Conservation (phyloP, 2,797 vertebrate species). For the Amphiprion clarkii region DNA sequence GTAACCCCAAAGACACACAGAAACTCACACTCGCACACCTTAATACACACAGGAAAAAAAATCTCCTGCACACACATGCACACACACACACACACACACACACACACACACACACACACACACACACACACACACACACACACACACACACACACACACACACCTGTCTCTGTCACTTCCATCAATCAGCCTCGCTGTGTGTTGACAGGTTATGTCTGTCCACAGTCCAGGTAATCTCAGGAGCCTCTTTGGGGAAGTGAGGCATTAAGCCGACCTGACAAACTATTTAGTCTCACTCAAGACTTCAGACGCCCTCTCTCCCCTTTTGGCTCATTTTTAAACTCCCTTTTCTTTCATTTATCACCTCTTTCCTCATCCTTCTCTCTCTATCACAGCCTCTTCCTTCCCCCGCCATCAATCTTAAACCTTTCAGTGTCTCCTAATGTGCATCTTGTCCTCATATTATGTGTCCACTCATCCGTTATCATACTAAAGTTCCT, state of each 20-base stretch:
- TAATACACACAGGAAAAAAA: conserved; percentile 41
- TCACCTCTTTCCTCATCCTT: conserved; percentile 40
- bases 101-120: conserved; percentile 40
- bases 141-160: conserved; percentile 19
- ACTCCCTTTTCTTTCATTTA: conserved; percentile 51
- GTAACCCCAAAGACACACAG: conserved; percentile 71
- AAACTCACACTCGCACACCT: conserved; percentile 59
- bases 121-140: too few relatives aligned
- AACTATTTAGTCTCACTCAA: conserved; percentile 83
- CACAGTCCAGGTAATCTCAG: conserved; percentile 80
- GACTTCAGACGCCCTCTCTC: conserved; percentile 66
- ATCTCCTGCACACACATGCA: conserved; percentile 22
- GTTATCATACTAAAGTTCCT: conserved; percentile 41
- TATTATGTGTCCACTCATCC: conserved; percentile 47
- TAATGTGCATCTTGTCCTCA: conserved; percentile 54
- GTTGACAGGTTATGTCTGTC: conserved; percentile 80
- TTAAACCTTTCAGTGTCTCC: conserved; percentile 37
- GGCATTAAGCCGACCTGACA: conserved; percentile 79
- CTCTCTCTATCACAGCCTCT: conserved; percentile 4
- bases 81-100: too few relatives aligned
- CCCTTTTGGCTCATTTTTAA: conserved; percentile 49
- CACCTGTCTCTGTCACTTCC: conserved; percentile 76
- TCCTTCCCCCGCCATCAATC: conserved; percentile 36
- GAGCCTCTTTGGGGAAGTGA: conserved; percentile 81
- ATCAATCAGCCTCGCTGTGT: conserved; percentile 76